Evolutionary conservation across 2,113 vertebrate genomes (phyloP).

Genomic region (Microtus oregoni): DNA sequence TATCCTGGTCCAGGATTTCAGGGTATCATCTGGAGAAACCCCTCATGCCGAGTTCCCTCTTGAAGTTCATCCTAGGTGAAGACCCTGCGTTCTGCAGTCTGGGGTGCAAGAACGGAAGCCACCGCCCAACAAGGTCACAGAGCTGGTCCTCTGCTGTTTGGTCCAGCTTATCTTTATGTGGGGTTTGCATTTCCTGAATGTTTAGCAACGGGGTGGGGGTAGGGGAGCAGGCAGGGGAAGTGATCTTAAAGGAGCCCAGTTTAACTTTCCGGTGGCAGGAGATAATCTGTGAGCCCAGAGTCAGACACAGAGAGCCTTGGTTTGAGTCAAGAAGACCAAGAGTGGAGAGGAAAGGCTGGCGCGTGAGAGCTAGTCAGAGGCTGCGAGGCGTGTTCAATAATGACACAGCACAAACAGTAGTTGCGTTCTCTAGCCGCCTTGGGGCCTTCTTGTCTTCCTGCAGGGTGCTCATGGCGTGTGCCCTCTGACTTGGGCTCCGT

Average conservation of each 20-base stretch:
- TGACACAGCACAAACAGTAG: background rate
- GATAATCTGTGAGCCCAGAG: constrained; percentile 19
- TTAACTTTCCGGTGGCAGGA: constrained; percentile 72
- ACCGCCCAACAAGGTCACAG: constrained; percentile 53
- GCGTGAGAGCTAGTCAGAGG: background rate
- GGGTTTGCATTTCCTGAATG: constrained; percentile 78
- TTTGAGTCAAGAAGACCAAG: background rate
- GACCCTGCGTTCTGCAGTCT: background rate
- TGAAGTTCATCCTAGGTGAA: background rate
- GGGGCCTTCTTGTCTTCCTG: background rate
- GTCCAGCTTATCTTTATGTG: constrained; percentile 66
- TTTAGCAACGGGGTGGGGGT: background rate
- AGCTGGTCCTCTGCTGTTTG: constrained; percentile 54
- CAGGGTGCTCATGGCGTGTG: background rate
- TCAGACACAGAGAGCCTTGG: background rate
- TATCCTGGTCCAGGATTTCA: background rate
- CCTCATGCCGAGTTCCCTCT: background rate
- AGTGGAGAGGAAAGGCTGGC: background rate
- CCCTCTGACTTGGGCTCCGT: background rate
- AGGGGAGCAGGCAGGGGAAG: constrained; percentile 64
- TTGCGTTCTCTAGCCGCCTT: background rate
- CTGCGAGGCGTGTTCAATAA: background rate
- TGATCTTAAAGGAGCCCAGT: constrained; percentile 61
- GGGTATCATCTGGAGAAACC: background rate
- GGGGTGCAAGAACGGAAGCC: constrained; percentile 58